These are phyloP conservation scores for Parnassius mnemosyne DNA, from an alignment of 2,888 invertebrate genomes.

Conservation along the genomic window DNA sequence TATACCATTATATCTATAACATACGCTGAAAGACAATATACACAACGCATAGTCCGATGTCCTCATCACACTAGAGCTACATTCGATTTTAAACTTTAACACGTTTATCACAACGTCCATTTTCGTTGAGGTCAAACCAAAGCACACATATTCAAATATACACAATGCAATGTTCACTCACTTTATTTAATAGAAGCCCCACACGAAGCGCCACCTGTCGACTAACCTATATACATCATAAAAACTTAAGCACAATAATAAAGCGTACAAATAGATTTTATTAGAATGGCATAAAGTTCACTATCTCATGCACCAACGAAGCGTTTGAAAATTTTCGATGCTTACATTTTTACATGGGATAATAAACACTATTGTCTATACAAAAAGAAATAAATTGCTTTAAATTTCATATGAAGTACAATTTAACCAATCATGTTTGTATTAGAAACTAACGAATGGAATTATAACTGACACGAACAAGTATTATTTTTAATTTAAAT, in stretches of 20 bases:
- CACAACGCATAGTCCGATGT: conserved; percentile 52
- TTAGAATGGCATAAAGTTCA: conserved; percentile 1
- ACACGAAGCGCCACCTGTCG: conserved; percentile 1
- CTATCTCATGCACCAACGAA: background rate
- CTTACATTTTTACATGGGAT: too few relatives aligned
- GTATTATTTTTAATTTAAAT: too few relatives aligned
- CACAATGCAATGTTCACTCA: conserved; percentile 25
- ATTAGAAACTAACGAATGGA: too few relatives aligned
- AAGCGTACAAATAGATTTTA: background rate
- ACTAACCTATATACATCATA: background rate
- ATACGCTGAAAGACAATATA: conserved; percentile 61
- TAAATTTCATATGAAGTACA: too few relatives aligned
- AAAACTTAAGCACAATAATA: background rate
- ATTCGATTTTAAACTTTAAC: conserved; percentile 45
- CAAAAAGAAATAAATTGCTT: background rate
- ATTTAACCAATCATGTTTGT: too few relatives aligned
- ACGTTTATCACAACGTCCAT: conserved; percentile 51
- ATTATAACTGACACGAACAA: too few relatives aligned
- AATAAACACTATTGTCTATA: background rate
- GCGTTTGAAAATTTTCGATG: background rate
- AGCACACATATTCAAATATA: conserved; percentile 41
- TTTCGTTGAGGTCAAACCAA: conserved; percentile 44
- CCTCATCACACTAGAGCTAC: conserved; percentile 47
- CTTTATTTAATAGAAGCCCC: conserved; percentile 4
- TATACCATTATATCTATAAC: conserved; percentile 61